A percentile compares a stretch with the other conserved stretches of the same genome.
Conservation (phyloP, 2,113 vertebrate genomes). For the Eptesicus fuscus region DNA sequence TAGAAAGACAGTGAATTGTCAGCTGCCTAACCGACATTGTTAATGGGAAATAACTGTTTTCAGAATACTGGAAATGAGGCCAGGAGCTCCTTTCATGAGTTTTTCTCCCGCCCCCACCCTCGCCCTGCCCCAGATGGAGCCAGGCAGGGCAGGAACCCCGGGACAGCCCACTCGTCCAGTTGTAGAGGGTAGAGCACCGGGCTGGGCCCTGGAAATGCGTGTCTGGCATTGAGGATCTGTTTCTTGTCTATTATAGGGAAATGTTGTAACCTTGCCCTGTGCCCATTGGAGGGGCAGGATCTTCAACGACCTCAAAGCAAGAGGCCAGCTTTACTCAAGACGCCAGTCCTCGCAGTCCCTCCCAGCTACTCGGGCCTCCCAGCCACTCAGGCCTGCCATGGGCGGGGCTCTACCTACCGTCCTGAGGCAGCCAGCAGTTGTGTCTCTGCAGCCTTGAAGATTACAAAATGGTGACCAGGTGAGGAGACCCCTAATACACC, state of each 20-base stretch:
- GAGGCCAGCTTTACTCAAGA: neutral
- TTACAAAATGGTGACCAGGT: neutral
- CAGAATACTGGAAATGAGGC: no score
- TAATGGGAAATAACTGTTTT: neutral
- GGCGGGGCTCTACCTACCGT: neutral
- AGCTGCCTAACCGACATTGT: neutral
- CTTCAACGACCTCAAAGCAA: neutral
- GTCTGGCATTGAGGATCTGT: neutral
- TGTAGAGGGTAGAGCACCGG: neutral
- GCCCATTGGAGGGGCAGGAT: neutral
- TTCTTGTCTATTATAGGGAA: neutral
- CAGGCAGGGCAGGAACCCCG: neutral
- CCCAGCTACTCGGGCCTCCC: neutral
- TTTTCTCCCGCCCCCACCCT: neutral
- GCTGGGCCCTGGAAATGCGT: no score
- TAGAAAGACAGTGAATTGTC: neutral
- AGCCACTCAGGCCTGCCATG: no score
- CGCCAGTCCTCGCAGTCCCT: no score
- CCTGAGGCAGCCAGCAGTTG: no score
- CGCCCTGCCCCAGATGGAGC: neutral
- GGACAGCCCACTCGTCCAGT: neutral
- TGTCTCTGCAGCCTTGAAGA: no score
- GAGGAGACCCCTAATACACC: neutral
- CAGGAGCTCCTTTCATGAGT: no score
- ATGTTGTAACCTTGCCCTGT: accelerated